A percentile compares a stretch with the other conserved stretches of the same genome.
Conservation (phyloP, 2,888 invertebrate genomes). For the Chirona hameri region DNA sequence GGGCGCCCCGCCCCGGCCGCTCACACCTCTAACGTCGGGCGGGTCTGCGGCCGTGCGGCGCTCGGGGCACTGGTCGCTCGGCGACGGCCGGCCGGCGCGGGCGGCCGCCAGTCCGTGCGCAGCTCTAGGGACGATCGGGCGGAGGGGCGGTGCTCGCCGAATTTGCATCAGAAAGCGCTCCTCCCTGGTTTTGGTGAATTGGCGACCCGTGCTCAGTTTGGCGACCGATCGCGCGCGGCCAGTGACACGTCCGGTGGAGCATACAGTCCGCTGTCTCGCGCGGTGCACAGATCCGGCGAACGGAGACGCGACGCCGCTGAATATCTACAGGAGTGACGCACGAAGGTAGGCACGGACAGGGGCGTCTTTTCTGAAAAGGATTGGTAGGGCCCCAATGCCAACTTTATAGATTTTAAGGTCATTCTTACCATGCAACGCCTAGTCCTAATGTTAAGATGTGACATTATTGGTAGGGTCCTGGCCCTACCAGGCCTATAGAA, state of each 20-base stretch:
- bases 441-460: too few relatives aligned
- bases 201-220: neutral
- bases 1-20: neutral
- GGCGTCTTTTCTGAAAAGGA: too few relatives aligned
- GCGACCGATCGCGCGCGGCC: neutral
- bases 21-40: neutral
- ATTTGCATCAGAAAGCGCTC: constrained; percentile 28
- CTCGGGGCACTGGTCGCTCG: neutral
- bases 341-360: too few relatives aligned
- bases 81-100: neutral
- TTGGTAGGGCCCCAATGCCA: too few relatives aligned
- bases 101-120: constrained; percentile 6
- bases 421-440: too few relatives aligned
- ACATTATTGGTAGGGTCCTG: too few relatives aligned
- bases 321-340: too few relatives aligned
- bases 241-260: neutral
- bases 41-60: neutral
- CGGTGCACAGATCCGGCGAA: too few relatives aligned
- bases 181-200: constrained; percentile 12
- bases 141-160: constrained; percentile 14
- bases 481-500: too few relatives aligned
- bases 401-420: too few relatives aligned
- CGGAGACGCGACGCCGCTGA: too few relatives aligned
- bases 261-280: too few relatives aligned
- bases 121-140: neutral